These are phyloP conservation scores for Poeciliopsis infans DNA, from an alignment of 2,797 vertebrate genomes.

Conservation along the genomic window DNA sequence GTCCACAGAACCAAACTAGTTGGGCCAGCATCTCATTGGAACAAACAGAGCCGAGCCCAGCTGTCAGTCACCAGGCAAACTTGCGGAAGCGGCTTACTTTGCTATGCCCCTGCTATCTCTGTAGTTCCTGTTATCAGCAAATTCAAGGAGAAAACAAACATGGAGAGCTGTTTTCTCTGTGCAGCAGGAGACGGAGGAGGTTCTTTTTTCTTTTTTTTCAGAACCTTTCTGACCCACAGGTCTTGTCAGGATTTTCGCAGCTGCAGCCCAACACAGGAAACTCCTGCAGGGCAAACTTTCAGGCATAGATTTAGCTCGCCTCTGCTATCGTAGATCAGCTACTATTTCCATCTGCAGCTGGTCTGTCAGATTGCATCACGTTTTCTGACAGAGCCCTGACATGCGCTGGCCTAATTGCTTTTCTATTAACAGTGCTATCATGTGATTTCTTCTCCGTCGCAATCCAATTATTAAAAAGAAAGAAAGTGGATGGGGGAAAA, in stretches of 20 bases:
- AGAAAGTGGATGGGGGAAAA: not conserved
- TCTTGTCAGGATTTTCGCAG: constrained; percentile 54
- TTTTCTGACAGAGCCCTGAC: constrained; percentile 22
- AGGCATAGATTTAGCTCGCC: constrained; percentile 46
- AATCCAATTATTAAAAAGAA: constrained; percentile 26
- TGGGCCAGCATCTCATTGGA: constrained; percentile 36
- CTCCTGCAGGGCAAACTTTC: constrained; percentile 62
- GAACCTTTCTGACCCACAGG: constrained; percentile 63
- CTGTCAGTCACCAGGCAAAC: constrained; percentile 32
- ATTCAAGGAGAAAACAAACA: constrained; percentile 27
- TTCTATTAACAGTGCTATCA: constrained; percentile 25
- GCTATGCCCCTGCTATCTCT: constrained; percentile 23
- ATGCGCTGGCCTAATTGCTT: constrained; percentile 25
- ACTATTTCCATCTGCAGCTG: constrained; percentile 26
- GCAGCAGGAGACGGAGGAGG: constrained; percentile 35
- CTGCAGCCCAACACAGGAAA: constrained; percentile 50
- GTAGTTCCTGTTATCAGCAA: constrained; percentile 17
- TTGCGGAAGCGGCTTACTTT: constrained; percentile 25
- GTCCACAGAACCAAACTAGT: constrained; percentile 3
- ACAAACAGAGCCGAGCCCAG: constrained; percentile 1
- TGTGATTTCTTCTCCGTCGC: constrained; percentile 13
- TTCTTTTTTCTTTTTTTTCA: constrained; percentile 13
- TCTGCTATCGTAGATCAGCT: constrained; percentile 38
- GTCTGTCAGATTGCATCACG: constrained; percentile 27
- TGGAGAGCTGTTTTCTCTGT: constrained; percentile 36